phyloP scores from a whole-genome alignment of 2,888 invertebrate genomes.

The Metallyticus violacea region DNA sequence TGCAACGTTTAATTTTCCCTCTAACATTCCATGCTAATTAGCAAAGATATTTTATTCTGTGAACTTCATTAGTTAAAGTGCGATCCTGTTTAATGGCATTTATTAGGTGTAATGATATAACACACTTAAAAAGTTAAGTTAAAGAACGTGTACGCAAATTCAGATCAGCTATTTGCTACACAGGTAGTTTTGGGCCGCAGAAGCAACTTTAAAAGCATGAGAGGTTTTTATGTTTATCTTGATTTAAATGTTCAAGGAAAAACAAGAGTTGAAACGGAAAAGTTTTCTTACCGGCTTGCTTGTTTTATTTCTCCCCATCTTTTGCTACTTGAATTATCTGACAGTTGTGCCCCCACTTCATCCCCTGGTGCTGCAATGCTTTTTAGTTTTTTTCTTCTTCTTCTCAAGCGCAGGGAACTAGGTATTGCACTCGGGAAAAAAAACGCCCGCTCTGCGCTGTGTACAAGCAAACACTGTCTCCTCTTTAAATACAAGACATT shows the following conservation, averaged over 20 bases:
- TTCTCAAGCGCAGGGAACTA: not conserved
- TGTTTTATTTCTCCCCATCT: not conserved
- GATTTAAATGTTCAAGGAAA: not conserved
- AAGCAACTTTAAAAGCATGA: too few relatives aligned
- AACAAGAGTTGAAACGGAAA: not conserved
- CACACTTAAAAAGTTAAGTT: too few relatives aligned
- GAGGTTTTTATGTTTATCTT: too few relatives aligned
- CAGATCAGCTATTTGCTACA: too few relatives aligned
- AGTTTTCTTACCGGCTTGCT: not conserved
- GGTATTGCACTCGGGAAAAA: not conserved
- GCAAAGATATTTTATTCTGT: too few relatives aligned
- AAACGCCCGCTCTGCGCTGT: not conserved
- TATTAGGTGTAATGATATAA: too few relatives aligned
- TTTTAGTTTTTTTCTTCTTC: not conserved
- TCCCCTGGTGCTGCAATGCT: not conserved
- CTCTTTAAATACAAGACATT: not conserved
- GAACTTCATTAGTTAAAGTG: too few relatives aligned
- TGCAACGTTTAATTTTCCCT: too few relatives aligned
- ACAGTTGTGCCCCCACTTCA: not conserved
- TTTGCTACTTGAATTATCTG: not conserved
- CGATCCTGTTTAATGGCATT: too few relatives aligned
- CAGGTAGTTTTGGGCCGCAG: too few relatives aligned
- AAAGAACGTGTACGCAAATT: too few relatives aligned
- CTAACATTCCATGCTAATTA: too few relatives aligned
- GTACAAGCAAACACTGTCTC: not conserved